Conservation (phyloP, 2,888 invertebrate species). For the Pheosia gnoma region DNA sequence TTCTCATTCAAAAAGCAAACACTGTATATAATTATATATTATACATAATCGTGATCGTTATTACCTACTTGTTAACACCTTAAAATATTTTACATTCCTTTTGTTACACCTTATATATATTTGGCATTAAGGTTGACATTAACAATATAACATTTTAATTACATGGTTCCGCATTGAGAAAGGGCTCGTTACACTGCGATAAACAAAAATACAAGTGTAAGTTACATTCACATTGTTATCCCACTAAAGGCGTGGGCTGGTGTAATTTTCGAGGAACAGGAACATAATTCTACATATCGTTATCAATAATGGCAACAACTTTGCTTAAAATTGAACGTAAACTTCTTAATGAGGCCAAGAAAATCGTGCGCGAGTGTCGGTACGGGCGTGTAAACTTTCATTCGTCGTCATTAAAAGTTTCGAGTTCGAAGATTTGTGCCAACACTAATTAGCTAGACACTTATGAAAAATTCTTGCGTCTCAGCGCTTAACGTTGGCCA, state of each 20-base stretch:
- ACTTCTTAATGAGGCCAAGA: conserved; percentile 79
- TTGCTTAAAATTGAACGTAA: conserved; percentile 64
- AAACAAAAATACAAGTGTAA: conserved; percentile 1
- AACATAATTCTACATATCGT: conserved; percentile 55
- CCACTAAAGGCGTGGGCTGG: conserved; percentile 21
- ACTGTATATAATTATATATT: no score
- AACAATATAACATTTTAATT: no score
- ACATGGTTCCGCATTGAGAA: no score
- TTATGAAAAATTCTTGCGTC: conserved; percentile 57
- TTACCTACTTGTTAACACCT: no score
- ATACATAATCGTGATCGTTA: no score
- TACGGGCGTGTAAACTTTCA: conserved; percentile 78
- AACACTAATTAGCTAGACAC: conserved; percentile 77
- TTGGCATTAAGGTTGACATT: no score
- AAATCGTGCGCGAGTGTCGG: conserved; percentile 70
- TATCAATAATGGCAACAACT: conserved; percentile 71
- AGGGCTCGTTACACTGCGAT: no score
- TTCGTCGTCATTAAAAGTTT: conserved; percentile 82
- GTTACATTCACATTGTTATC: conserved; percentile 21
- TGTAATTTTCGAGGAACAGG: conserved; percentile 38
- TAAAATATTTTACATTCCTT: no score
- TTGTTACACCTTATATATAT: no score
- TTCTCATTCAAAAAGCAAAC: no score
- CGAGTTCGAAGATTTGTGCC: conserved; percentile 76
- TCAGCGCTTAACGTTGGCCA: conserved; percentile 39